These are phyloP conservation scores for Danio tinwini DNA, from an alignment of 2,797 vertebrate species.

Conservation along the genomic window DNA sequence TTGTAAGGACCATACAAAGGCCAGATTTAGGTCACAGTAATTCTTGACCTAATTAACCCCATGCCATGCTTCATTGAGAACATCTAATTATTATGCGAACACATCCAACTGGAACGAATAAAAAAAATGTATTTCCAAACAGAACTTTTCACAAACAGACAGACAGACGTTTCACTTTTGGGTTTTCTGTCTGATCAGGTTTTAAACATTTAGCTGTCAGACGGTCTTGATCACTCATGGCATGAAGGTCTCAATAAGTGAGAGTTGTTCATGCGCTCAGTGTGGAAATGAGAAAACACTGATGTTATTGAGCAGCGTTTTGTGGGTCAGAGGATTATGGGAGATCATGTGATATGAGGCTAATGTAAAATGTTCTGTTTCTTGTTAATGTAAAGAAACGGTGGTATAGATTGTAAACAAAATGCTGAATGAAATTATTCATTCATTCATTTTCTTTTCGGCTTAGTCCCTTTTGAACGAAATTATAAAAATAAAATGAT, in stretches of 20 bases:
- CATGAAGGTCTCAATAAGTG: not conserved
- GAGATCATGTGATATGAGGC: conserved; percentile 43
- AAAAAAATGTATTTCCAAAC: not conserved
- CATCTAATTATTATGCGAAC: conserved; percentile 19
- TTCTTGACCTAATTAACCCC: conserved; percentile 15
- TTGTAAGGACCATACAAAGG: not conserved
- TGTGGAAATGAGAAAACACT: conserved; percentile 51
- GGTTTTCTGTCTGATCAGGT: not conserved
- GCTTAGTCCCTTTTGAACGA: too few species aligned
- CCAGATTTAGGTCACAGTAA: not conserved
- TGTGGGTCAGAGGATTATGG: conserved; percentile 34
- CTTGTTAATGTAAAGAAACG: not conserved
- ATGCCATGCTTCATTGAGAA: not conserved
- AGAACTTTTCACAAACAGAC: not conserved
- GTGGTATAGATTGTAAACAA: not conserved
- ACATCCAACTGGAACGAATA: not conserved
- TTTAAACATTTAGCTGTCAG: not conserved
- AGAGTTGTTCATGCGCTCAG: not conserved
- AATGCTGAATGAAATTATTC: not conserved
- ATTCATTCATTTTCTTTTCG: too few species aligned
- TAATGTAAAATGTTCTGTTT: conserved; percentile 23
- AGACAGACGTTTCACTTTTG: not conserved
- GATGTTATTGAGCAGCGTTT: conserved; percentile 45
- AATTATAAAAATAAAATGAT: too few species aligned
- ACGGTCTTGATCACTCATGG: not conserved